These are phyloP conservation scores for Sesia apiformis DNA, from an alignment of 2,888 invertebrate species.

Conservation along the genomic window DNA sequence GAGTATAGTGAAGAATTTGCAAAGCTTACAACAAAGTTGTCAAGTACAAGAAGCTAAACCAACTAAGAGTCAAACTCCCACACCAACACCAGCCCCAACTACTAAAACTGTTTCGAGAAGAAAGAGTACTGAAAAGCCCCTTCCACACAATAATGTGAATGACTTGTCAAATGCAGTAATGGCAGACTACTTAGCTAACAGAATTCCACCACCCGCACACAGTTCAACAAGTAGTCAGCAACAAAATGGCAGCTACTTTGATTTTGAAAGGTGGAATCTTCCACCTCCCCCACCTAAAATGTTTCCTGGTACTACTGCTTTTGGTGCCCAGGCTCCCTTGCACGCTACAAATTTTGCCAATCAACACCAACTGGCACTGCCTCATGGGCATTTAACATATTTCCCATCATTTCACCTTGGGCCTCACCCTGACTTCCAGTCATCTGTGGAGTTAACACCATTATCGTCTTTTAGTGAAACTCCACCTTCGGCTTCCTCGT, in stretches of 20 bases:
- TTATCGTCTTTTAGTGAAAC: slow-evolving; percentile 74
- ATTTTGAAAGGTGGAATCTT: slow-evolving; percentile 87
- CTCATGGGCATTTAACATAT: slow-evolving; percentile 83
- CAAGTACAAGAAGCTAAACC: slow-evolving; percentile 73
- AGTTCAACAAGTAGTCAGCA: slow-evolving; percentile 75
- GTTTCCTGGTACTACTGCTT: slow-evolving; percentile 76
- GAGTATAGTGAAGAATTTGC: slow-evolving; percentile 83
- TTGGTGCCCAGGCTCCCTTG: slow-evolving; percentile 73
- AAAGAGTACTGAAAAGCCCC: slow-evolving; percentile 74
- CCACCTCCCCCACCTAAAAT: slow-evolving; percentile 81
- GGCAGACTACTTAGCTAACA: slow-evolving; percentile 72
- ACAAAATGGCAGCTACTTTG: slow-evolving; percentile 83
- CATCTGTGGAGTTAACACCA: slow-evolving; percentile 79
- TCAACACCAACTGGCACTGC: slow-evolving; percentile 80
- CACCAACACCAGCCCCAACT: slow-evolving; percentile 32
- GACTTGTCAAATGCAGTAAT: slow-evolving; percentile 71
- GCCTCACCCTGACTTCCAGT: slow-evolving; percentile 79
- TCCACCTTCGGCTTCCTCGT: slow-evolving; percentile 74
- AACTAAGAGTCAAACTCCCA: slow-evolving; percentile 48
- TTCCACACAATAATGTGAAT: slow-evolving; percentile 60
- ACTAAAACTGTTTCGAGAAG: slow-evolving; percentile 58
- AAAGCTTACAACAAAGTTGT: slow-evolving; percentile 76
- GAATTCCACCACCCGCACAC: slow-evolving; percentile 84
- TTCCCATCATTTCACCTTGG: slow-evolving; percentile 84
- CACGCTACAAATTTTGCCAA: slow-evolving; percentile 72